Conservation (phyloP, 2,888 invertebrate genomes). For the Meliscaeva auricollis region DNA sequence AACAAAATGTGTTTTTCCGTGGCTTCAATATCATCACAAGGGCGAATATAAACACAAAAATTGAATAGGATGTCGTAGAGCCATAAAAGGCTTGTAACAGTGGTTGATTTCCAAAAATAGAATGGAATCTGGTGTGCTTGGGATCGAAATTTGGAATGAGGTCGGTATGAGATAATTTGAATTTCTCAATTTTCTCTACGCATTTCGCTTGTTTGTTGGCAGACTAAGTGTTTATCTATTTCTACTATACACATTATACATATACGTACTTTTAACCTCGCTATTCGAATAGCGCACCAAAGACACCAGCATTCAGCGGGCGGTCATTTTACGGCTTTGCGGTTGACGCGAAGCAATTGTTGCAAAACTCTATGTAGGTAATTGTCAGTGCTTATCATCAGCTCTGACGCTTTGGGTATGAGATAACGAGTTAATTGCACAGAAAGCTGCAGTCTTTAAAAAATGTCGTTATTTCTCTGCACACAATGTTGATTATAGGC, state of each 20-base stretch:
- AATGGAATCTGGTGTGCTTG: slow-evolving; percentile 44
- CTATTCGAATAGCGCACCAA: slow-evolving; percentile 8
- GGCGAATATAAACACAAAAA: slow-evolving; percentile 36
- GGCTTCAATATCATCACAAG: slow-evolving; percentile 57
- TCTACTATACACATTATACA: too few relatives aligned
- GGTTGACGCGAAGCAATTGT: slow-evolving; percentile 40
- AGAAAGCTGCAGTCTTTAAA: slow-evolving; percentile 51
- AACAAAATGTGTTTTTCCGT: slow-evolving; percentile 56
- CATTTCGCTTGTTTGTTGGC: slow-evolving; percentile 45
- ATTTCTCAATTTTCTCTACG: slow-evolving; percentile 67
- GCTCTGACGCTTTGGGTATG: neutral
- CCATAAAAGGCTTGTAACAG: slow-evolving; percentile 70
- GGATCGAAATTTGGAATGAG: neutral
- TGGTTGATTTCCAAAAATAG: slow-evolving; percentile 70
- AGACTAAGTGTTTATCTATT: neutral
- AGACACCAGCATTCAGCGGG: slow-evolving; percentile 8
- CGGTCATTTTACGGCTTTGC: slow-evolving; percentile 31
- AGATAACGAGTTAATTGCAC: slow-evolving; percentile 43
- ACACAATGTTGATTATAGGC: slow-evolving; percentile 37
- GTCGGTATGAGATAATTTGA: slow-evolving; percentile 59
- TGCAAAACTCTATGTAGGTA: slow-evolving; percentile 20
- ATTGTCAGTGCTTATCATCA: slow-evolving; percentile 39
- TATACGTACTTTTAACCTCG: neutral
- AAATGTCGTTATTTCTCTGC: slow-evolving; percentile 10
- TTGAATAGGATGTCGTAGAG: slow-evolving; percentile 67